Percentiles rank a stretch among this genome's conserved stretches.
Conservation (phyloP, 2,113 vertebrate species). For the Bombycilla garrulus region DNA sequence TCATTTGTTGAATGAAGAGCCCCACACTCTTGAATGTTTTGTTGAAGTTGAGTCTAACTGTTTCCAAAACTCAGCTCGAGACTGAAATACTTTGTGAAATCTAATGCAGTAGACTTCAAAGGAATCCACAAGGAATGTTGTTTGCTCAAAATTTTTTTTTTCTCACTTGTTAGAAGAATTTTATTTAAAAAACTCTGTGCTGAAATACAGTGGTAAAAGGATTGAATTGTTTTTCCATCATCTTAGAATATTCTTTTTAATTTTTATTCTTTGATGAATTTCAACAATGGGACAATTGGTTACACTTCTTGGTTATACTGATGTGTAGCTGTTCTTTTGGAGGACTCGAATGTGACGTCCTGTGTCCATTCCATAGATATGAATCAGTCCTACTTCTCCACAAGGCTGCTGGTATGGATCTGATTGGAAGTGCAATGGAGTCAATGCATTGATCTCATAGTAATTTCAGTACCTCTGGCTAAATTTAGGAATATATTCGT, state of each 20-base stretch:
- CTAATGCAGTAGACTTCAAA: background rate
- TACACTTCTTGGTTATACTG: background rate
- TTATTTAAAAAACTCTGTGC: background rate
- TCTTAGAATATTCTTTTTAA: background rate
- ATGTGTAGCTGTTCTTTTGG: background rate
- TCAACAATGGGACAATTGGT: background rate
- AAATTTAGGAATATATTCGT: background rate
- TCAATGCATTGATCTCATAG: background rate
- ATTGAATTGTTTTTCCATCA: background rate
- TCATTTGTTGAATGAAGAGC: background rate
- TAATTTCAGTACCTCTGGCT: background rate
- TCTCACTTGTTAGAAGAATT: background rate
- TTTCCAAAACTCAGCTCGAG: background rate
- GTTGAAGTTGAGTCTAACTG: background rate
- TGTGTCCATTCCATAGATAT: background rate
- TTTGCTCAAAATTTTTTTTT: background rate
- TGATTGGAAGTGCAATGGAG: background rate
- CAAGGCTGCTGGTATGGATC: background rate
- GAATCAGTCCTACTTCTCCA: background rate
- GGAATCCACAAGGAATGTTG: background rate
- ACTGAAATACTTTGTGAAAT: background rate
- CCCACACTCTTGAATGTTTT: background rate
- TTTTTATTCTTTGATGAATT: background rate
- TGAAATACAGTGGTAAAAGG: background rate
- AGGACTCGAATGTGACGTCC: background rate